These are phyloP conservation scores for Lasioglossum figueresi DNA, from an alignment of 2,888 invertebrate species.

Conservation along the genomic window DNA sequence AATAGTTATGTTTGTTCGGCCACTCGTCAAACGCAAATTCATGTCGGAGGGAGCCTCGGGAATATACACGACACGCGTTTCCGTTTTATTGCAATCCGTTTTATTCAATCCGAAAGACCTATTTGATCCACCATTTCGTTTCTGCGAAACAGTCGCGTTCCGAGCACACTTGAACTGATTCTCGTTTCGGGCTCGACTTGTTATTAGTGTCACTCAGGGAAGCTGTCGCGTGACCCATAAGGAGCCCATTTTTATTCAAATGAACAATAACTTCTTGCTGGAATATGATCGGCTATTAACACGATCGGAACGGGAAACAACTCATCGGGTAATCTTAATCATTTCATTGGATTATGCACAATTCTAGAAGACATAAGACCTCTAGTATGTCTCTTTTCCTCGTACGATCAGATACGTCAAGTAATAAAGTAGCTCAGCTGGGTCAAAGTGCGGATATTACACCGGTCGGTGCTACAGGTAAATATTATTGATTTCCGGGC, in stretches of 20 bases:
- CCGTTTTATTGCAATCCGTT: background rate
- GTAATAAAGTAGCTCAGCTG: background rate
- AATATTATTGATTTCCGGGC: slow-evolving; percentile 7
- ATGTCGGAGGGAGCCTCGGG: background rate
- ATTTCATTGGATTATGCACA: too few species aligned
- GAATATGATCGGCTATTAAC: too few species aligned
- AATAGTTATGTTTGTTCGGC: background rate
- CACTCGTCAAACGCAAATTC: background rate
- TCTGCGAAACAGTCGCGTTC: background rate
- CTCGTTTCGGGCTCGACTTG: background rate
- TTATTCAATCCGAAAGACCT: too few species aligned
- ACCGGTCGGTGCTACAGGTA: background rate
- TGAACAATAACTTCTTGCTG: too few species aligned
- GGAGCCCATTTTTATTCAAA: background rate
- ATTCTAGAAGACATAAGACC: too few species aligned
- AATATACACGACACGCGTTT: background rate
- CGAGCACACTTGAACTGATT: background rate
- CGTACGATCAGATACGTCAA: background rate
- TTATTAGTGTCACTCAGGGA: background rate
- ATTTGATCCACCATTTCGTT: background rate
- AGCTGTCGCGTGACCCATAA: background rate
- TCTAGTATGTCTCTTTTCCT: background rate
- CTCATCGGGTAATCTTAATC: too few species aligned
- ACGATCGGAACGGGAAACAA: background rate
- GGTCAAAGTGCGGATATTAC: background rate